Conservation (phyloP, 2,888 invertebrate genomes). For the Pelosia muscerda region DNA sequence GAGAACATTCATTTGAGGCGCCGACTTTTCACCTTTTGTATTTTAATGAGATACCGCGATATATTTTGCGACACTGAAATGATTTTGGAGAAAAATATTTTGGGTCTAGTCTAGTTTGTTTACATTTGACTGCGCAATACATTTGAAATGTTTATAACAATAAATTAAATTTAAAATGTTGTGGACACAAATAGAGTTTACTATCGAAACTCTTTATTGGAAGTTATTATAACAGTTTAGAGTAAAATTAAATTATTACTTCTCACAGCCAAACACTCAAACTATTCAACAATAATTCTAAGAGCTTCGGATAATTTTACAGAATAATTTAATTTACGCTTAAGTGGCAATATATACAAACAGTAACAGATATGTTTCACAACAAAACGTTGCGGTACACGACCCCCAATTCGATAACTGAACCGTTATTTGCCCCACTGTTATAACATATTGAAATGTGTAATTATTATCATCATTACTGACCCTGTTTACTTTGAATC, state of each 20-base stretch:
- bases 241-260: too few species aligned
- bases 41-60: constrained; percentile 65
- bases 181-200: too few species aligned
- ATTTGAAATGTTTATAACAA: too few species aligned
- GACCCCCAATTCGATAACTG: constrained; percentile 10
- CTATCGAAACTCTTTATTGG: too few species aligned
- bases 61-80: constrained; percentile 47
- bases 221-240: neutral
- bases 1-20: constrained; percentile 62
- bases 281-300: neutral
- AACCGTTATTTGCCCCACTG: neutral
- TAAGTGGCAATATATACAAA: constrained; percentile 14
- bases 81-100: constrained; percentile 1
- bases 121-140: neutral
- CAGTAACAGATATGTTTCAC: constrained; percentile 14
- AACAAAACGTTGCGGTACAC: neutral
- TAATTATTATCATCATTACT: neutral
- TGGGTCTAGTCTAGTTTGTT: neutral
- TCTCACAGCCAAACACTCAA: neutral
- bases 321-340: constrained; percentile 20
- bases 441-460: neutral
- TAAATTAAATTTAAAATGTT: too few species aligned
- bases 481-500: too few species aligned
- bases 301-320: neutral
- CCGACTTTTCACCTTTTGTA: constrained; percentile 62